These are phyloP conservation scores for Muscicapa adusta DNA, from an alignment of 2,113 vertebrate species.

Conservation along the genomic window DNA sequence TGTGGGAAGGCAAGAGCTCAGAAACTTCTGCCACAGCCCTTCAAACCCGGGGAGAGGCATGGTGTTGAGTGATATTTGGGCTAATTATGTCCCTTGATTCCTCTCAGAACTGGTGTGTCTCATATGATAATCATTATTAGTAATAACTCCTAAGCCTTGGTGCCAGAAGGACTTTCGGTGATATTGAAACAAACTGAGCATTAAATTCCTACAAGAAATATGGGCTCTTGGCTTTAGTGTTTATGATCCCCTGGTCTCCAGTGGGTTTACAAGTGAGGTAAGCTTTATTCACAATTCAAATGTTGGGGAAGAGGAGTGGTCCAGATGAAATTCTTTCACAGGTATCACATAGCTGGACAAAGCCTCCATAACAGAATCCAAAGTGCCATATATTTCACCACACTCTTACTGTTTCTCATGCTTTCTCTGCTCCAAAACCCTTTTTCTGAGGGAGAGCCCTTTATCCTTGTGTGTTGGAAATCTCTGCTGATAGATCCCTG, in stretches of 20 bases:
- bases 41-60: background rate
- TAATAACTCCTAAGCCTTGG: background rate
- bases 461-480: background rate
- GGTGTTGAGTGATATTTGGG: background rate
- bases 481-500: background rate
- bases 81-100: background rate
- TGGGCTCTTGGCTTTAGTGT: background rate
- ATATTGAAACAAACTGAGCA: background rate
- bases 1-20: background rate
- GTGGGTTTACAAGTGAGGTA: background rate
- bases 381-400: background rate
- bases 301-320: background rate
- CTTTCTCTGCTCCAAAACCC: background rate
- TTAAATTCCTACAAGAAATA: slow-evolving; percentile 3
- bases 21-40: background rate
- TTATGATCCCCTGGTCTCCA: background rate
- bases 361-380: background rate
- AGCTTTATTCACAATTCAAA: background rate
- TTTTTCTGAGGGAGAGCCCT: background rate
- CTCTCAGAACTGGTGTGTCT: background rate
- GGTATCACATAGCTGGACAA: background rate
- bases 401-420: background rate
- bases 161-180: background rate
- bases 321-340: background rate
- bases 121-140: background rate